Base-by-base conservation (phyloP, 2,888 invertebrate genomes). In the Macrophya annulata region DNA sequence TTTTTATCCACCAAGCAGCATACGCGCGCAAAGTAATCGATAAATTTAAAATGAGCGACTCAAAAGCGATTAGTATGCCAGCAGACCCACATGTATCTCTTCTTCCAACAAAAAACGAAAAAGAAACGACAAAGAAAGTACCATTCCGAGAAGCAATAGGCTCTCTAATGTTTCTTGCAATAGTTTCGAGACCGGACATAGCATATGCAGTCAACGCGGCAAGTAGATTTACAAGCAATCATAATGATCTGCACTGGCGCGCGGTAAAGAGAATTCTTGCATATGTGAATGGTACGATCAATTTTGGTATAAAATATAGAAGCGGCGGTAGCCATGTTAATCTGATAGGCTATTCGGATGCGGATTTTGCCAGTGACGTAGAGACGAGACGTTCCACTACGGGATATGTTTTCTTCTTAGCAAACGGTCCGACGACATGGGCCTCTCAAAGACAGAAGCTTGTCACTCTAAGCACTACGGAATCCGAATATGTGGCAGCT, bases 301-400 rank as follows among this genome's bases (percentile, higher is more conserved):
- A 86, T 6, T 81, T 85, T n/a, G 87, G 88, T 8, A 87, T 88
- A 15, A 10, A 83, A 6, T 88, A 87, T 62, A 65, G n/a, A 81
- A 68, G 83, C 17, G 59, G 81, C 71, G 62, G 84, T 62, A 84
- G 84, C 9, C 62, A 83, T 43, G 87, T 5, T 84, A 87, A 17
- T 87, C 87, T 85, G 76, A 48, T 74, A 1, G 74, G 74, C 0
- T 74, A 74, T 17, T 68, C 3, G 1, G 68, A 68, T 31, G 68
- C 68, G 68, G 68, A 68, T 68, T 68, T 68, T 68, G 68, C 68
- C 1, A 21, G 68, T 31, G 12, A 68, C 12, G 31, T 68, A 51
- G 84, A 65, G 25, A 86, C 87, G 5, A 79, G 88, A 68, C 79
- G 86, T 10, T 87, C 88, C 12, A 86, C 85, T 0, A 87, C 89